These are phyloP conservation scores for Urocitellus parryii DNA, from an alignment of 2,113 vertebrate species.

Conservation along the genomic window DNA sequence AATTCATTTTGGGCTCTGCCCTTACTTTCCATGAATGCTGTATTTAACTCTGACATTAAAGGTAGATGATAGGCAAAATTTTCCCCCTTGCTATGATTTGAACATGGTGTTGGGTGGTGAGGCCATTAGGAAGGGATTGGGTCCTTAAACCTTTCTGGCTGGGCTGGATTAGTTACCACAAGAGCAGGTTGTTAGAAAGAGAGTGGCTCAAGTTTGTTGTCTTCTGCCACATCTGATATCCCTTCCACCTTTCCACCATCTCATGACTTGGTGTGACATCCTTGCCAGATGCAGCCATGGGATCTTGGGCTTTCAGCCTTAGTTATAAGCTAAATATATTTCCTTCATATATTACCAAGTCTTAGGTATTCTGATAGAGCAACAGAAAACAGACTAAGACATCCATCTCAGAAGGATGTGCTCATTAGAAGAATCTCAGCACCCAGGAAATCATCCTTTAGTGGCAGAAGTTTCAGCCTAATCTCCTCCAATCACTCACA, in stretches of 20 bases:
- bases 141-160: neutral
- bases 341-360: neutral
- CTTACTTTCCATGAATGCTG: neutral
- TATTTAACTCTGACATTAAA: slow-evolving; percentile 2
- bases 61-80: neutral
- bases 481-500: neutral
- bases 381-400: neutral
- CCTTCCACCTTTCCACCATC: neutral
- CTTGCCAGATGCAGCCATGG: neutral
- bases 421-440: neutral
- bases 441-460: neutral
- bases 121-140: neutral
- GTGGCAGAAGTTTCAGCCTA: neutral
- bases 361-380: neutral
- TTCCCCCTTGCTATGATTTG: neutral
- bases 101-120: neutral
- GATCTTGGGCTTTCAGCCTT: neutral
- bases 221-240: neutral
- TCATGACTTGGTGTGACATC: neutral
- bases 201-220: neutral
- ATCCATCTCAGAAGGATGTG: neutral
- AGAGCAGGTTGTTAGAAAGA: neutral
- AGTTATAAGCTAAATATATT: neutral
- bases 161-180: neutral
- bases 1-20: neutral